Evolutionary conservation across 2,797 vertebrate genomes (phyloP).

Genomic region (Florisuga fusca): DNA sequence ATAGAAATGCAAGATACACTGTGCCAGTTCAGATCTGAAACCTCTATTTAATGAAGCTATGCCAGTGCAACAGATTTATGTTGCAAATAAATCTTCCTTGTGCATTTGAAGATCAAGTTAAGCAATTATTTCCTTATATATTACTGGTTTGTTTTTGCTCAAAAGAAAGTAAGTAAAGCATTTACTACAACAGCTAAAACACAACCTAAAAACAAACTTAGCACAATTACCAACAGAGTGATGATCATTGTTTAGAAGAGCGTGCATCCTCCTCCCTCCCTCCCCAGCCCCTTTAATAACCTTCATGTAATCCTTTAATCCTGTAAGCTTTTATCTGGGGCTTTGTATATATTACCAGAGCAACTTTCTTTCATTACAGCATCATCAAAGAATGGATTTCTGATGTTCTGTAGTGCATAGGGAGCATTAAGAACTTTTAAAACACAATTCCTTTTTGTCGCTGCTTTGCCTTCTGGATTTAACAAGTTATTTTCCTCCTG

Average conservation of each 20-base stretch:
- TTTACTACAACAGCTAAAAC: constrained; percentile 8
- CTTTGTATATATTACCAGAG: constrained; percentile 68
- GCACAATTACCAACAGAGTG: neutral
- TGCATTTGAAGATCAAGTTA: neutral
- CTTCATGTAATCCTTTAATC: constrained; percentile 68
- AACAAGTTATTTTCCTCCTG: neutral
- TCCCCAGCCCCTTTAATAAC: constrained; percentile 52
- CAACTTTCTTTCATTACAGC: constrained; percentile 70
- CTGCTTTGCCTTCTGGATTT: neutral
- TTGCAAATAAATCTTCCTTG: constrained; percentile 38
- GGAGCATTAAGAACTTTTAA: neutral
- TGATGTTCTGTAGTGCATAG: constrained; percentile 29
- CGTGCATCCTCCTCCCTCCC: neutral
- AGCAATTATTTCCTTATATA: neutral
- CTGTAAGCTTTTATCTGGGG: constrained; percentile 66
- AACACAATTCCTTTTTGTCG: neutral
- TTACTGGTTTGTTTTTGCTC: neutral
- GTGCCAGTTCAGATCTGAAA: neutral
- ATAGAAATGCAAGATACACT: constrained; percentile 18
- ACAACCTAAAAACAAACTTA: neutral
- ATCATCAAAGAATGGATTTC: constrained; percentile 64
- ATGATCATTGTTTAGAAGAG: constrained; percentile 40
- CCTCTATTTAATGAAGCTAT: neutral
- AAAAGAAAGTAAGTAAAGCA: neutral
- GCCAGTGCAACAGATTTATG: constrained; percentile 14